Evolutionary conservation across 2,113 vertebrate genomes (phyloP).

Genomic region (Ibidorhyncha struthersii): DNA sequence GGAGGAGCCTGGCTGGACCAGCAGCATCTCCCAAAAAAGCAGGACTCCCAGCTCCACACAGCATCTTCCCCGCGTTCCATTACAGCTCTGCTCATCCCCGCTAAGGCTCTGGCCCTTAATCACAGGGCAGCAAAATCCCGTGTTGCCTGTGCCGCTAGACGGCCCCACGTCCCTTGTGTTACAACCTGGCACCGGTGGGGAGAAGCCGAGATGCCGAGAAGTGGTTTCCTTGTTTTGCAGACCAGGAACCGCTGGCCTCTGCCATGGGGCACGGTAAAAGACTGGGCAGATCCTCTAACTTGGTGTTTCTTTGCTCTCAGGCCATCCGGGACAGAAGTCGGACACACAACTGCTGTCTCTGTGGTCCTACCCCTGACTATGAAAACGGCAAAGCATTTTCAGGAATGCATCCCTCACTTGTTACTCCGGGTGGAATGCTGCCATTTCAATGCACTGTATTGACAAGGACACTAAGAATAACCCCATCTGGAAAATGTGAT

Average conservation of each 20-base stretch:
- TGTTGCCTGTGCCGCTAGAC: rapidly evolving
- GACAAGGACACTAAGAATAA: not conserved
- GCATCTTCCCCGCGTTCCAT: not conserved
- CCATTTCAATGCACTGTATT: not conserved
- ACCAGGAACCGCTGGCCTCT: not conserved
- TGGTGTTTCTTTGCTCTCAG: not conserved
- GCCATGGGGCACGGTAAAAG: rapidly evolving
- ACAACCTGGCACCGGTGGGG: rapidly evolving
- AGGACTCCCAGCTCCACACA: not conserved
- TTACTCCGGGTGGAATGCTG: too few relatives aligned
- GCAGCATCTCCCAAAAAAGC: rapidly evolving
- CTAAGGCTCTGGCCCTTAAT: not conserved
- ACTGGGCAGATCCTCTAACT: not conserved
- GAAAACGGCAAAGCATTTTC: not conserved
- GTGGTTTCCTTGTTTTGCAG: not conserved
- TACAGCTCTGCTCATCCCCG: not conserved
- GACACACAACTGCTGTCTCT: not conserved
- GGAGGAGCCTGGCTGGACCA: not conserved
- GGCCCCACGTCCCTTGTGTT: rapidly evolving
- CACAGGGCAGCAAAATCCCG: not conserved
- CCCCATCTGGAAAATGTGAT: not conserved
- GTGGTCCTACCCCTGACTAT: not conserved
- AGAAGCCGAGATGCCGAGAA: not conserved
- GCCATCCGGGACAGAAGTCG: not conserved
- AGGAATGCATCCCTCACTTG: too few relatives aligned